Percentiles rank a stretch among this genome's conserved stretches.
Conservation (phyloP, 2,797 vertebrate genomes). For the Brachyalestes nurse region DNA sequence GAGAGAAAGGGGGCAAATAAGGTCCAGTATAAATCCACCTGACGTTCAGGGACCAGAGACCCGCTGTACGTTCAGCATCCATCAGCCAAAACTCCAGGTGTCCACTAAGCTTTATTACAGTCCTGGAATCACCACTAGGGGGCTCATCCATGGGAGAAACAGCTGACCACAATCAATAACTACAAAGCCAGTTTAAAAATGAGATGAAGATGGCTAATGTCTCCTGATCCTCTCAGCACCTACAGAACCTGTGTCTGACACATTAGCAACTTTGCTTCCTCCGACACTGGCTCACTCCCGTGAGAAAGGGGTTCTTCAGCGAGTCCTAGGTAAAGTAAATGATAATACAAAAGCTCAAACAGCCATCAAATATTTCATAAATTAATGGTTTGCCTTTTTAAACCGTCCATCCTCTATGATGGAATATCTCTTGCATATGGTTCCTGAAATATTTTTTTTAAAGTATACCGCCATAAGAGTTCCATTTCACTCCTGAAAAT, state of each 20-base stretch:
- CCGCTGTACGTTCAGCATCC: slow-evolving; percentile 31
- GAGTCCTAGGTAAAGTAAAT: no score
- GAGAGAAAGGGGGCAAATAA: slow-evolving; percentile 46
- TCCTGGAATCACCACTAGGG: slow-evolving; percentile 51
- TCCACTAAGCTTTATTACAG: slow-evolving; percentile 1
- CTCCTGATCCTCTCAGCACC: background rate
- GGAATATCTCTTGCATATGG: no score
- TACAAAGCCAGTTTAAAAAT: background rate
- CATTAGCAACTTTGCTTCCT: background rate
- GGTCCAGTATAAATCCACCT: slow-evolving; percentile 55
- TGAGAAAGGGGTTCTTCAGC: no score
- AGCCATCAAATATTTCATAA: no score
- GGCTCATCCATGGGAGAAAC: slow-evolving; percentile 35
- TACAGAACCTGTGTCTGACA: background rate
- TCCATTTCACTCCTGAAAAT: no score
- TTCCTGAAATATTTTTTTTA: no score
- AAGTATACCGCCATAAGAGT: no score
- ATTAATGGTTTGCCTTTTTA: no score
- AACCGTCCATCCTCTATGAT: no score
- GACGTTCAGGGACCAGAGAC: slow-evolving; percentile 36
- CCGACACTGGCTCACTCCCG: no score
- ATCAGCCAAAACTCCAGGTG: slow-evolving; percentile 42
- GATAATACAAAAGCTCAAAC: no score
- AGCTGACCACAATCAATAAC: slow-evolving; percentile 1
- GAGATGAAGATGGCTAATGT: background rate